Percentiles rank a stretch among this genome's conserved stretches.
Conservation (phyloP, 2,113 vertebrate genomes). For the Edolisoma coerulescens region DNA sequence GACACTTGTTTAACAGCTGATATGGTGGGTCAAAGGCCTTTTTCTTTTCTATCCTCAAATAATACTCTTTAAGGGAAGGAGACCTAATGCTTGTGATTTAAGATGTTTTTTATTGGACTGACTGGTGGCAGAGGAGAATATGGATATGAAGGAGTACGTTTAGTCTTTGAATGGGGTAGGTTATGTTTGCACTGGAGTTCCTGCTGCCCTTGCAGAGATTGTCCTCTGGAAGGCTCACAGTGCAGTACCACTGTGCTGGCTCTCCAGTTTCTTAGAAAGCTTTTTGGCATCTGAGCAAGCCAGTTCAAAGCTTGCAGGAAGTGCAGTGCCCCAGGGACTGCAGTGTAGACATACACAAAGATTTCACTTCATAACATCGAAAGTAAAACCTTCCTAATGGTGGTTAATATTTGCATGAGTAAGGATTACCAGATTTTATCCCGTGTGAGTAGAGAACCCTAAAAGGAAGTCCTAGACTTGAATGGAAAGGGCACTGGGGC, state of each 20-base stretch:
- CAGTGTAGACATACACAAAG: neutral
- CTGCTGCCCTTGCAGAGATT: neutral
- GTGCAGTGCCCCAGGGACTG: neutral
- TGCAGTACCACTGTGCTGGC: neutral
- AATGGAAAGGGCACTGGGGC: neutral
- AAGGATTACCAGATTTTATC: neutral
- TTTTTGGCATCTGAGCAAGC: neutral
- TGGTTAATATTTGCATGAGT: neutral
- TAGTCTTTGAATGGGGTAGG: neutral
- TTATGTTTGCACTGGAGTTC: neutral
- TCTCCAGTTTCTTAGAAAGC: constrained; percentile 8
- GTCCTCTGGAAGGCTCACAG: neutral
- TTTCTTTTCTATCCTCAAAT: neutral
- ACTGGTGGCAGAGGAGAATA: neutral
- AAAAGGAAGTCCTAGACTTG: neutral
- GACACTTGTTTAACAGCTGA: neutral
- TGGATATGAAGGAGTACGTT: neutral
- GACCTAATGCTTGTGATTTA: neutral
- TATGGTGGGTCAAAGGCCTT: neutral
- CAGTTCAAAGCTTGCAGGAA: neutral
- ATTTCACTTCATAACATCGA: neutral
- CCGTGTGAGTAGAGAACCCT: neutral
- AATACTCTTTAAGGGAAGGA: neutral
- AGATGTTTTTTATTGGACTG: neutral
- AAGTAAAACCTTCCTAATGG: neutral